Evolutionary conservation across 2,888 invertebrate genomes (phyloP).

Genomic region (Mimachlamys varia): DNA sequence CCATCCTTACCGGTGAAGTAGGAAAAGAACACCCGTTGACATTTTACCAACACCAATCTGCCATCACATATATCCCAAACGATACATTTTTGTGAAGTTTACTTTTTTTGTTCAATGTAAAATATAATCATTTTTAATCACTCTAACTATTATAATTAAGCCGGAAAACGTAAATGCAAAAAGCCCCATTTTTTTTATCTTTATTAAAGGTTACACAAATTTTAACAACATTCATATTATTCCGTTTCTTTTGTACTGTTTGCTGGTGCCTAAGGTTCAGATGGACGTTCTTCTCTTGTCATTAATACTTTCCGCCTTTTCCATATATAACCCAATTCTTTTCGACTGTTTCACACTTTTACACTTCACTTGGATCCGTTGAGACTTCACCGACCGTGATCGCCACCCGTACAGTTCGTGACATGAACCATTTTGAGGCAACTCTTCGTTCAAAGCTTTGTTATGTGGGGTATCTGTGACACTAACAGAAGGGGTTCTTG

Average conservation of each 20-base stretch:
- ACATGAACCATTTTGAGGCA: neutral
- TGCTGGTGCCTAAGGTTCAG: neutral
- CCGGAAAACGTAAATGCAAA: too few species aligned
- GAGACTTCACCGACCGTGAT: neutral
- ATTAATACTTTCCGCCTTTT: neutral
- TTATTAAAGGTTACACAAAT: too few species aligned
- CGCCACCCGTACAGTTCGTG: neutral
- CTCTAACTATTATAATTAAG: too few species aligned
- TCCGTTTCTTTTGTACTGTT: neutral
- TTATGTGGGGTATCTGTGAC: neutral
- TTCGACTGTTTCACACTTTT: neutral
- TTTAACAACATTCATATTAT: too few species aligned
- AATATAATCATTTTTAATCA: too few species aligned
- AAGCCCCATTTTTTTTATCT: too few species aligned
- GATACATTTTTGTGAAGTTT: too few species aligned
- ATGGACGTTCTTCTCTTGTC: neutral
- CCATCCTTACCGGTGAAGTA: too few species aligned
- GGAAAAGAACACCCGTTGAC: too few species aligned
- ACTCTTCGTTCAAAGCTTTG: neutral
- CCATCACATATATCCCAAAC: too few species aligned
- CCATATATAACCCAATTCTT: neutral
- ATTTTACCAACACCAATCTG: too few species aligned
- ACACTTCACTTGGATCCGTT: neutral
- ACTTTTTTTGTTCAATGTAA: too few species aligned
- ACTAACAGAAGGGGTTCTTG: neutral